phyloP scores from a whole-genome alignment of 1,140 invertebrate species.

The Ips nitidus region DNA sequence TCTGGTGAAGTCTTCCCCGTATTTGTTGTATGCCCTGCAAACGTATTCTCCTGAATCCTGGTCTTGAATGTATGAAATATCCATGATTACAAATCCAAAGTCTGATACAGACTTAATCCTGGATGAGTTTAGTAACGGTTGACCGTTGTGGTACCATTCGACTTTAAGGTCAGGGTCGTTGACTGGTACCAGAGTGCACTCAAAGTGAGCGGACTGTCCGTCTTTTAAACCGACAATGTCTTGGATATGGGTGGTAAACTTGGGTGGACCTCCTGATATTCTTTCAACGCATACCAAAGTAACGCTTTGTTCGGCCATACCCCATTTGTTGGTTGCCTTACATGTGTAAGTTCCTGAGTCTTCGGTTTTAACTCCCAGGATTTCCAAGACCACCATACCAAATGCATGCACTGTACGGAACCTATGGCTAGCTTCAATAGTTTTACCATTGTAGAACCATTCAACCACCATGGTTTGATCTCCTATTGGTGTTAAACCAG shows the following conservation, averaged over 20 bases:
- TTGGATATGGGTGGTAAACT: slow-evolving; percentile 85
- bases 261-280: slow-evolving; percentile 80
- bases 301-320: slow-evolving; percentile 82
- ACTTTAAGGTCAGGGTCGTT: slow-evolving; percentile 92
- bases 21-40: slow-evolving; percentile 86
- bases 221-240: slow-evolving; percentile 85
- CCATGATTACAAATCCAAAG: slow-evolving; percentile 94
- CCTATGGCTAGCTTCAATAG: slow-evolving; percentile 84
- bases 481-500: slow-evolving; percentile 87
- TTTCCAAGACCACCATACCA: slow-evolving; percentile 93
- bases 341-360: slow-evolving; percentile 88
- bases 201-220: slow-evolving; percentile 89
- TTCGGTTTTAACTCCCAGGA: slow-evolving; percentile 84
- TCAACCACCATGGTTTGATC: slow-evolving; percentile 96
- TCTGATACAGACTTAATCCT: slow-evolving; percentile 93
- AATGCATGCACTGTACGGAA: slow-evolving; percentile 91
- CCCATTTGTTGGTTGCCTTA: slow-evolving; percentile 85
- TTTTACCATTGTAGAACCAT: slow-evolving; percentile 95
- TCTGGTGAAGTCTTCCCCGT: slow-evolving; percentile 85
- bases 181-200: slow-evolving; percentile 88
- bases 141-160: slow-evolving; percentile 94
- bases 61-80: slow-evolving; percentile 91
- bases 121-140: slow-evolving; percentile 82
- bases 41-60: slow-evolving; percentile 93
- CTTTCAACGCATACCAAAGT: slow-evolving; percentile 82